These are phyloP conservation scores for Oxycera nigricornis DNA, from an alignment of 2,888 invertebrate species.

Conservation along the genomic window DNA sequence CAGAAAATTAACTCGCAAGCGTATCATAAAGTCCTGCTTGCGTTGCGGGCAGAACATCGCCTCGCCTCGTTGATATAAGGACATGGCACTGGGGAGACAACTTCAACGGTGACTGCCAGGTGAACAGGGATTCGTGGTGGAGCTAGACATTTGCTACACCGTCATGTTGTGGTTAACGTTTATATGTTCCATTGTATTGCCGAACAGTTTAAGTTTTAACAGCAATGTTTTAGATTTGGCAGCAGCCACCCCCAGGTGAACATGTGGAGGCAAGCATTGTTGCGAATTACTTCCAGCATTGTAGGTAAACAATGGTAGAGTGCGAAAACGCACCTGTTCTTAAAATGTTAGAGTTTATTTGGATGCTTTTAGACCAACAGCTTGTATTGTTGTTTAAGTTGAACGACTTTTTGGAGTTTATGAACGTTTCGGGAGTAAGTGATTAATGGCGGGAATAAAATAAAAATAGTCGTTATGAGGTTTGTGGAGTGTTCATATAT, in stretches of 20 bases:
- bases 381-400: neutral
- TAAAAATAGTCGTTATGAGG: too few relatives aligned
- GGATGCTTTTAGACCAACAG: neutral
- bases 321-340: slow-evolving; percentile 3
- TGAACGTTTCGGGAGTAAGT: neutral
- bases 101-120: neutral
- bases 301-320: neutral
- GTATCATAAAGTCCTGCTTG: slow-evolving; percentile 30
- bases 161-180: slow-evolving; percentile 27
- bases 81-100: neutral
- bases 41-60: neutral
- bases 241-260: neutral
- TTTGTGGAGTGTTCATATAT: too few relatives aligned
- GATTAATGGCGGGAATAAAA: neutral
- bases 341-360: neutral
- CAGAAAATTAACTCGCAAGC: slow-evolving; percentile 31
- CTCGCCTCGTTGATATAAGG: neutral
- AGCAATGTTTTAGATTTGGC: neutral
- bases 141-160: neutral
- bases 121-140: neutral
- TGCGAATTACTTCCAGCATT: slow-evolving; percentile 3
- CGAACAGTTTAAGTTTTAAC: slow-evolving; percentile 12
- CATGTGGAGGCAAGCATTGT: slow-evolving; percentile 16
- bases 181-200: neutral
- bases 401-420: neutral